These are phyloP conservation scores for Nixonia krombeini DNA, from an alignment of 1,140 invertebrate species.

Conservation along the genomic window DNA sequence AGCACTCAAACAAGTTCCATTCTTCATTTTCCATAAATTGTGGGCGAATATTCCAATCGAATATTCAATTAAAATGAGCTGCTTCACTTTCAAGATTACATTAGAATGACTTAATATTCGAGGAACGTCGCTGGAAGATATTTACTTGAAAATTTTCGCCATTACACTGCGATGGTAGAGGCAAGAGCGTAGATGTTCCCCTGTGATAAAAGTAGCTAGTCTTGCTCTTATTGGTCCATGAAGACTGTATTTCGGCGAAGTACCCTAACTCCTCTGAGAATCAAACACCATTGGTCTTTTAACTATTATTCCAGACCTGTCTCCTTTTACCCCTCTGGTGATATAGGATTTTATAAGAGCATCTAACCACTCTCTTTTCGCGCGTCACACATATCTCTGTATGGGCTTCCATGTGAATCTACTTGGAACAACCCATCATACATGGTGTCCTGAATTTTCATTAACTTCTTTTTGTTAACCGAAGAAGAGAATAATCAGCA, in stretches of 20 bases:
- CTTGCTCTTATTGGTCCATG: constrained; percentile 16
- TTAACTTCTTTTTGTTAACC: neutral
- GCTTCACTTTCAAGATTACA: neutral
- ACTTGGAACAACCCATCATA: neutral
- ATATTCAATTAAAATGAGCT: neutral
- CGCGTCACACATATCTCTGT: neutral
- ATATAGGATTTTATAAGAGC: constrained; percentile 6
- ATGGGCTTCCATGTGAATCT: neutral
- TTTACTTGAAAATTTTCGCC: constrained; percentile 14
- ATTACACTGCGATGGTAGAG: constrained; percentile 13
- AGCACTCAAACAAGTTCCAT: too few relatives aligned
- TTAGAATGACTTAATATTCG: constrained; percentile 5
- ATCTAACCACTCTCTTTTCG: constrained; percentile 4
- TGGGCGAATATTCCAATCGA: too few relatives aligned
- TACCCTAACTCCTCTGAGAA: neutral
- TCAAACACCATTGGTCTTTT: constrained; percentile 1
- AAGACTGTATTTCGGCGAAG: constrained; percentile 7
- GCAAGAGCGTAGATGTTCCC: constrained; percentile 7
- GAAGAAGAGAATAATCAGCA: neutral
- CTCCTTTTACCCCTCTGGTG: neutral
- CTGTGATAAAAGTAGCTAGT: constrained; percentile 4
- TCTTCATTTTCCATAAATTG: too few relatives aligned
- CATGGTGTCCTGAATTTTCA: neutral
- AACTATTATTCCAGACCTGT: neutral
- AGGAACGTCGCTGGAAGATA: constrained; percentile 5